Evolutionary conservation across 2,888 invertebrate species (phyloP).

Genomic region (Malacosoma neustria): DNA sequence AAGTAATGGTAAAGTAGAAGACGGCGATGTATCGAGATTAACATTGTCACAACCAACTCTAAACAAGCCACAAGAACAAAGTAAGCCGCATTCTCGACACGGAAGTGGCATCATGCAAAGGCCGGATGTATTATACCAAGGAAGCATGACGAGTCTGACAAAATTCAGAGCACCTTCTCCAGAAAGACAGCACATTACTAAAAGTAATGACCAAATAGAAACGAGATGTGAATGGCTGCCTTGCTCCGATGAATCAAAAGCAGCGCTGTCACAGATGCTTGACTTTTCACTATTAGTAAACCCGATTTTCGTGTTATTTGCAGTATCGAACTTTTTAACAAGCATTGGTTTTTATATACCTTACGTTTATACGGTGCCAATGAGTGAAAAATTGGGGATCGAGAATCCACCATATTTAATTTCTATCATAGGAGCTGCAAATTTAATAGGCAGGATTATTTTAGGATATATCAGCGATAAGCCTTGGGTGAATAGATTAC

Average conservation of each 20-base stretch:
- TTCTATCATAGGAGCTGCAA: conserved; percentile 89
- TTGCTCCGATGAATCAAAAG: conserved; percentile 81
- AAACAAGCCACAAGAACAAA: conserved; percentile 59
- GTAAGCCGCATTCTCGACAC: conserved; percentile 45
- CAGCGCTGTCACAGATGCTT: conserved; percentile 86
- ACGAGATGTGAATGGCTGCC: conserved; percentile 75
- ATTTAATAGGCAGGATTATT: conserved; percentile 91
- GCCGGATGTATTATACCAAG: conserved; percentile 93
- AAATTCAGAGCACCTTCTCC: conserved; percentile 69
- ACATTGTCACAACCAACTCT: conserved; percentile 83
- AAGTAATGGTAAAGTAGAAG: conserved; percentile 52
- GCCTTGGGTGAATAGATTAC: conserved; percentile 91
- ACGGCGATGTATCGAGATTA: conserved; percentile 66
- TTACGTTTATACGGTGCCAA: conserved; percentile 88
- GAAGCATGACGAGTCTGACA: conserved; percentile 77
- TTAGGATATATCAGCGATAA: conserved; percentile 92
- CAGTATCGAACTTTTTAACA: conserved; percentile 94
- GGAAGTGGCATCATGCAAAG: conserved; percentile 88
- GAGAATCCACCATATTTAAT: conserved; percentile 81
- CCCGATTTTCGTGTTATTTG: conserved; percentile 91
- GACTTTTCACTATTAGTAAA: conserved; percentile 89
- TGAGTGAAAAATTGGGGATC: conserved; percentile 79
- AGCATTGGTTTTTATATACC: conserved; percentile 97
- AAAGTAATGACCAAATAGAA: conserved; percentile 61
- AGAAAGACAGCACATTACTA: conserved; percentile 44